phyloP scores from a whole-genome alignment of 2,888 invertebrate species.

The Cerastoderma edule region DNA sequence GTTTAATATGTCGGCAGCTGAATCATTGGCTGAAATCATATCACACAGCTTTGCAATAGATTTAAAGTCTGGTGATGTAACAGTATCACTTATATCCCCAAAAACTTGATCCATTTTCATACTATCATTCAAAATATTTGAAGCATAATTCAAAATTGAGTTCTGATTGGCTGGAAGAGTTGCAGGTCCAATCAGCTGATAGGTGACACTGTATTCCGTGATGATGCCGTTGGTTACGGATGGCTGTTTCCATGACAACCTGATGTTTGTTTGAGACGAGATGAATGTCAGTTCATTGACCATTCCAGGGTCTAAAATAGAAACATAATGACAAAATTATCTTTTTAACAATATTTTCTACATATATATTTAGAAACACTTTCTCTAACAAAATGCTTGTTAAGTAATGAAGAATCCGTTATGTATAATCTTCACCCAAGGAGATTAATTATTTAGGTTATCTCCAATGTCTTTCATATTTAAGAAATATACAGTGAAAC shows the following conservation, averaged over 20 bases:
- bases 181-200: conserved; percentile 48
- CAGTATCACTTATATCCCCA: conserved; percentile 13
- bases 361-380: too few relatives aligned
- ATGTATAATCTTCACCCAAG: too few relatives aligned
- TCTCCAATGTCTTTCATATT: too few relatives aligned
- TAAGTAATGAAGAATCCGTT: too few relatives aligned
- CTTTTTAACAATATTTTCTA: too few relatives aligned
- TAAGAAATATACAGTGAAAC: too few relatives aligned
- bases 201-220: conserved; percentile 53
- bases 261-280: conserved; percentile 50
- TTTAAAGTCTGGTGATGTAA: conserved; percentile 22
- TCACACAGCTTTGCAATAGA: conserved; percentile 43
- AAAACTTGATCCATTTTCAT: conserved; percentile 30
- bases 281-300: conserved; percentile 47
- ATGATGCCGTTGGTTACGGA: conserved; percentile 61
- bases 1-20: conserved; percentile 29
- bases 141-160: conserved; percentile 25
- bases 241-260: conserved; percentile 65
- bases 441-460: too few relatives aligned
- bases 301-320: conserved; percentile 62
- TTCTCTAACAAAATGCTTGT: too few relatives aligned
- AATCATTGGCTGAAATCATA: conserved; percentile 37
- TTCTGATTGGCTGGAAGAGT: conserved; percentile 27
- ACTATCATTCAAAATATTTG: conserved; percentile 35
- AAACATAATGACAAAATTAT: too few relatives aligned